These are phyloP conservation scores for Ornithoptera priamus DNA, from an alignment of 2,888 invertebrate species.

Conservation along the genomic window DNA sequence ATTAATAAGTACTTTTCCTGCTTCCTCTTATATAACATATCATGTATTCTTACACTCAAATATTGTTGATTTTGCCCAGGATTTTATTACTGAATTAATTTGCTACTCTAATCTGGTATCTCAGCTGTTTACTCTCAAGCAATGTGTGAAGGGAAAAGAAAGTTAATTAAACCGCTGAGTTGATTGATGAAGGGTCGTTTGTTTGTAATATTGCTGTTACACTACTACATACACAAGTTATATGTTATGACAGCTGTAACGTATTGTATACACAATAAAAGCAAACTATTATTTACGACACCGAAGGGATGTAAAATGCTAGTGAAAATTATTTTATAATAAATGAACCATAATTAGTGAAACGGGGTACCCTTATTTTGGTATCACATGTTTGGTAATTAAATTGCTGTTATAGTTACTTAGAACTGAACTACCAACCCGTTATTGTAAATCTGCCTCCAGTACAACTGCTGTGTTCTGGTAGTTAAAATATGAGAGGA, in stretches of 20 bases:
- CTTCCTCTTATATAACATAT: not conserved
- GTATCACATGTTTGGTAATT: too few relatives aligned
- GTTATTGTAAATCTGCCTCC: too few relatives aligned
- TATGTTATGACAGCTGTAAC: not conserved
- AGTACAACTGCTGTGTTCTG: too few relatives aligned
- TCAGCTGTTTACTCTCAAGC: constrained; percentile 1
- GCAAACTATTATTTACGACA: not conserved
- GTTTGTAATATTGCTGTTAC: constrained; percentile 4
- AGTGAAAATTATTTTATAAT: not conserved
- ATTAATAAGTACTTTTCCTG: too few relatives aligned
- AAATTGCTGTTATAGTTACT: too few relatives aligned
- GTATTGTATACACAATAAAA: not conserved
- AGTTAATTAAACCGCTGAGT: constrained; percentile 17
- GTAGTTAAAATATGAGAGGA: too few relatives aligned
- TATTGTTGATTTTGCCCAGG: constrained; percentile 4
- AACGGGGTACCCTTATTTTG: too few relatives aligned
- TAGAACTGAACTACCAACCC: too few relatives aligned
- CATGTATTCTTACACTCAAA: not conserved
- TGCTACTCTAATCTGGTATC: constrained; percentile 3
- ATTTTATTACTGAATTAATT: constrained; percentile 15
- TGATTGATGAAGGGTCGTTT: constrained; percentile 15
- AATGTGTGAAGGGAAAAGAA: constrained; percentile 3
- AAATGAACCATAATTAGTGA: too few relatives aligned
- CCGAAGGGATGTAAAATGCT: not conserved
- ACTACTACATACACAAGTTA: not conserved